phyloP scores from a whole-genome alignment of 2,113 vertebrate genomes.

The Furnarius figulus region DNA sequence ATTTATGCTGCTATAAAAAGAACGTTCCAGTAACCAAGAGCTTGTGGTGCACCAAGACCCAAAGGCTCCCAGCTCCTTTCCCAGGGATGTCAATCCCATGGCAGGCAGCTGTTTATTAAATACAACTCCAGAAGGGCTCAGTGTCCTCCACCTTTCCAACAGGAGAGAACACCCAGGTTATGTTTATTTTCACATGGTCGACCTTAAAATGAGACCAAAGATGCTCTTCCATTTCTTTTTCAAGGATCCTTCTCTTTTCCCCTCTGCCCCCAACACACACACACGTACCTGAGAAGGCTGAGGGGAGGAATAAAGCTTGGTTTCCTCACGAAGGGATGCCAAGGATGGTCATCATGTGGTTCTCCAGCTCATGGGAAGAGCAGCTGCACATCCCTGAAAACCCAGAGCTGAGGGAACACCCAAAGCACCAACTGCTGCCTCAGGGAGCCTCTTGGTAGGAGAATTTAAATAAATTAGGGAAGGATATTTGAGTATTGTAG shows the following conservation, averaged over 20 bases:
- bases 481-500: rapidly evolving
- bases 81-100: neutral
- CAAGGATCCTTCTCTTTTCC: neutral
- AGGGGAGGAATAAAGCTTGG: neutral
- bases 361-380: neutral
- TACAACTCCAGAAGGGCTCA: neutral
- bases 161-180: rapidly evolving
- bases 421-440: neutral
- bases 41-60: neutral
- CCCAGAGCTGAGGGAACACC: neutral
- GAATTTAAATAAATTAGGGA: neutral
- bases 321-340: neutral
- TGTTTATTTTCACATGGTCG: neutral
- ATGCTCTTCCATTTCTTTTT: rapidly evolving
- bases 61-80: neutral
- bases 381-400: neutral
- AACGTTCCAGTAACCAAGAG: conserved; percentile 54
- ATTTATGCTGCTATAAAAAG: conserved; percentile 36
- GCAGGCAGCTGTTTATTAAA: neutral
- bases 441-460: neutral
- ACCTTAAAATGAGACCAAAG: neutral
- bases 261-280: too few relatives aligned
- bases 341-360: rapidly evolving
- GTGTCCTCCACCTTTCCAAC: neutral
- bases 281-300: neutral